These are phyloP conservation scores for Anoplius nigerrimus DNA, from an alignment of 2,888 invertebrate genomes.

Conservation along the genomic window DNA sequence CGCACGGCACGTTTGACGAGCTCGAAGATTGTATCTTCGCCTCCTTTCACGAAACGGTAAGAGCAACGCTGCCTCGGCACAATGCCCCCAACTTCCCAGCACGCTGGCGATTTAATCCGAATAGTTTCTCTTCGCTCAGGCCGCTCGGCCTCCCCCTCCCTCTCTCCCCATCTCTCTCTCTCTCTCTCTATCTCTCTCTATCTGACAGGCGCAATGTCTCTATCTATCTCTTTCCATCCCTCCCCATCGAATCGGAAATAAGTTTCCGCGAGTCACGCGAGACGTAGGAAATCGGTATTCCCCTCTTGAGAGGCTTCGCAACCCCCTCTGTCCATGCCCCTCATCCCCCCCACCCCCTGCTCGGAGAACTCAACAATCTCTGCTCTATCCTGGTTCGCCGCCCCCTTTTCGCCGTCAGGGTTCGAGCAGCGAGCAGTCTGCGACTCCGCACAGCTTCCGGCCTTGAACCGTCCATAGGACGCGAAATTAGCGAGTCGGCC, in stretches of 20 bases:
- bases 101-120: constrained; percentile 44
- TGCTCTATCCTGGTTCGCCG: not conserved
- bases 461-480: not conserved
- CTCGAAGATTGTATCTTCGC: constrained; percentile 8
- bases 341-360: no score
- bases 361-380: not conserved
- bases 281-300: constrained; percentile 31
- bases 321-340: no score
- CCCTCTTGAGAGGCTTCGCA: constrained; percentile 2
- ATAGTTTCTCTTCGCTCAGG: not conserved
- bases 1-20: not conserved
- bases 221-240: not conserved
- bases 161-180: no score
- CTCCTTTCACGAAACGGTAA: constrained; percentile 9
- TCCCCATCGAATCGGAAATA: constrained; percentile 35
- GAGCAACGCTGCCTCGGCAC: constrained; percentile 18
- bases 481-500: no score
- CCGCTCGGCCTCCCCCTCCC: not conserved
- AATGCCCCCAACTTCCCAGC: constrained; percentile 19
- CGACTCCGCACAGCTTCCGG: not conserved
- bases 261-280: constrained; percentile 40
- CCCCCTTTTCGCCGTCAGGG: not conserved
- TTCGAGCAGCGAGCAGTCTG: not conserved
- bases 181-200: no score
- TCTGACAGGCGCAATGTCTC: no score